These are phyloP conservation scores for Serilophus lunatus DNA, from an alignment of 2,113 vertebrate genomes.

Conservation along the genomic window DNA sequence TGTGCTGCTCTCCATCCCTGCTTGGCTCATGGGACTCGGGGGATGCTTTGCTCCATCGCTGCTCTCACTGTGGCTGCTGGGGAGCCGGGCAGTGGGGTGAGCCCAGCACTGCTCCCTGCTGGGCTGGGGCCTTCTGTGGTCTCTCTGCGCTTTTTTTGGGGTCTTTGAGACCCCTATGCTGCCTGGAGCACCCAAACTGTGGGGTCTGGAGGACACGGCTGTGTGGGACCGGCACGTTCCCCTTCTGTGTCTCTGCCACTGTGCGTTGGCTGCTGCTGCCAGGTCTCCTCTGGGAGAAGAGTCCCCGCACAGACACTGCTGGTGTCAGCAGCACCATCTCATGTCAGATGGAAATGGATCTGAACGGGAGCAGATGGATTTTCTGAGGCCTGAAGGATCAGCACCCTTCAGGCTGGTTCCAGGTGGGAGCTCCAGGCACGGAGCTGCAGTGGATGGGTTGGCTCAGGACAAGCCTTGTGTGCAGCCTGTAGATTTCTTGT, in stretches of 20 bases:
- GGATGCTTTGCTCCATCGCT: neutral
- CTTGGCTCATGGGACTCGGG: neutral
- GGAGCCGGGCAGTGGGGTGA: neutral
- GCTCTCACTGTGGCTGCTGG: neutral
- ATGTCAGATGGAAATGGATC: neutral
- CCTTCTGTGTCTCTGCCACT: fast-evolving
- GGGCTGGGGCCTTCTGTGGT: neutral
- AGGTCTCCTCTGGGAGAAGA: neutral
- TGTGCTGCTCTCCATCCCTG: neutral
- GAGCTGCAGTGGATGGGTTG: neutral
- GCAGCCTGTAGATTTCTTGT: neutral
- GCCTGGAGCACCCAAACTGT: fast-evolving
- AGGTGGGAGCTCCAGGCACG: neutral
- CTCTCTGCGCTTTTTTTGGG: fast-evolving
- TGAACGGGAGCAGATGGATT: neutral
- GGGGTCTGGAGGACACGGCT: fast-evolving
- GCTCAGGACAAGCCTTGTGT: neutral
- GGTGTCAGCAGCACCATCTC: neutral
- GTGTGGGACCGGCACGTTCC: fast-evolving
- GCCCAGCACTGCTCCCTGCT: fast-evolving
- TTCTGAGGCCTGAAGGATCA: neutral
- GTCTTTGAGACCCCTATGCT: neutral
- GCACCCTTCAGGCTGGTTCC: neutral
- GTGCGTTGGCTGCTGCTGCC: fast-evolving
- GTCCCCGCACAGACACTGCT: fast-evolving